These are phyloP conservation scores for Drusus annulatus DNA, from an alignment of 1,140 invertebrate genomes.

Conservation along the genomic window DNA sequence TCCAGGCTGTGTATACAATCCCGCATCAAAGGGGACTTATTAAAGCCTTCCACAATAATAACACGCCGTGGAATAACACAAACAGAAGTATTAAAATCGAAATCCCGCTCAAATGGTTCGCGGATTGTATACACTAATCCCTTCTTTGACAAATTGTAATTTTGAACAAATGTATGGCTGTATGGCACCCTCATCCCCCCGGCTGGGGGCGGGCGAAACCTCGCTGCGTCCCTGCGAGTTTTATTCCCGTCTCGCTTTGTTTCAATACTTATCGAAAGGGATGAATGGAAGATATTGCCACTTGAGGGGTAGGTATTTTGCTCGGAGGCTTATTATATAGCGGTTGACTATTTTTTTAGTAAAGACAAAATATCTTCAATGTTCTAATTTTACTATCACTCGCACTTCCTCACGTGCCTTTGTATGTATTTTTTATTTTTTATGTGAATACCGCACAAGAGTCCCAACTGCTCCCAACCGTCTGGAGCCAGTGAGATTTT, in stretches of 20 bases:
- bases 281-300: slow-evolving; percentile 33
- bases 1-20: not conserved
- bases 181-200: too few relatives aligned
- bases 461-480: too few relatives aligned
- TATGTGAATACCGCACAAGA: too few relatives aligned
- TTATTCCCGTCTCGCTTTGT: slow-evolving; percentile 36
- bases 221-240: not conserved
- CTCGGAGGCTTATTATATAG: not conserved
- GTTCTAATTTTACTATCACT: too few relatives aligned
- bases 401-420: too few relatives aligned
- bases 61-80: slow-evolving; percentile 39
- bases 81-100: slow-evolving; percentile 46
- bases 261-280: slow-evolving; percentile 28
- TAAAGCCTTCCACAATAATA: slow-evolving; percentile 22
- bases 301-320: slow-evolving; percentile 31
- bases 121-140: slow-evolving; percentile 48
- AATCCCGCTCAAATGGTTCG: slow-evolving; percentile 6
- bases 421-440: too few relatives aligned
- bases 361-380: too few relatives aligned
- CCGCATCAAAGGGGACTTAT: slow-evolving; percentile 33
- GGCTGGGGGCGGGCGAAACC: not conserved
- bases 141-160: slow-evolving; percentile 58
- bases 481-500: too few relatives aligned
- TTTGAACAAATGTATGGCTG: slow-evolving; percentile 53
- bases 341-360: not conserved